A percentile compares a stretch with the other conserved stretches of the same genome.
phyloP scores from a whole-genome alignment of 2,113 vertebrate species.

The Gallinago jamesoni region DNA sequence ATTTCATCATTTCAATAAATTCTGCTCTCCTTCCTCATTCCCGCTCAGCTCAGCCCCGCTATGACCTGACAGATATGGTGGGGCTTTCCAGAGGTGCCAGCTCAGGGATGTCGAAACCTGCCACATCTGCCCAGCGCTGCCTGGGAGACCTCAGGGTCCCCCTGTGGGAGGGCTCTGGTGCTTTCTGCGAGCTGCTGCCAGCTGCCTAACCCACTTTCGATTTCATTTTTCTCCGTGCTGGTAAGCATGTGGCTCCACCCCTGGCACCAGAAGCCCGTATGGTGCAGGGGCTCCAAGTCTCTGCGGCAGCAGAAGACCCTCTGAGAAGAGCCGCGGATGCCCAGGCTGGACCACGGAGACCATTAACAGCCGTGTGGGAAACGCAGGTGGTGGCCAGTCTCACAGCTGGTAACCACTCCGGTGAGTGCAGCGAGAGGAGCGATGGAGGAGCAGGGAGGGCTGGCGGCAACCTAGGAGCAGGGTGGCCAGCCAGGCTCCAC shows the following conservation, averaged over 20 bases:
- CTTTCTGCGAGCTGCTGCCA: background rate
- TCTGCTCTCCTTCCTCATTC: background rate
- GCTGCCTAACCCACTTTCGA: background rate
- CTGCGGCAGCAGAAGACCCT: background rate
- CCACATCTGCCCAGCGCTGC: background rate
- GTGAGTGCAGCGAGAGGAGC: background rate
- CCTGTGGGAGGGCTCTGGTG: background rate
- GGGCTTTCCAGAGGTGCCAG: background rate
- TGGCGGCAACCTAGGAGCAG: background rate
- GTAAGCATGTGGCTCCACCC: background rate
- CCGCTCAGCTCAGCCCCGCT: fast-evolving
- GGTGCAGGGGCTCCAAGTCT: fast-evolving
- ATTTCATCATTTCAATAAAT: background rate
- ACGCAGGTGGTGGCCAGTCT: fast-evolving
- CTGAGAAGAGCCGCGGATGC: fast-evolving
- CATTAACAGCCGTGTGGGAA: fast-evolving
- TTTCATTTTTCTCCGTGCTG: background rate
- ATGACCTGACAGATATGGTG: background rate
- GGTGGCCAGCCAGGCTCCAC: background rate
- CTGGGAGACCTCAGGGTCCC: background rate
- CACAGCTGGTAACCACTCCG: fast-evolving
- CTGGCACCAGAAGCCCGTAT: fast-evolving
- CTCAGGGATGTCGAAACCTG: fast-evolving
- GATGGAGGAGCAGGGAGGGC: background rate
- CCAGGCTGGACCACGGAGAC: background rate